Evolutionary conservation across 2,797 vertebrate genomes (phyloP), one percentile per base, ranked within the genome.

Genomic region (Heteromormyrus szaboi): DNA sequence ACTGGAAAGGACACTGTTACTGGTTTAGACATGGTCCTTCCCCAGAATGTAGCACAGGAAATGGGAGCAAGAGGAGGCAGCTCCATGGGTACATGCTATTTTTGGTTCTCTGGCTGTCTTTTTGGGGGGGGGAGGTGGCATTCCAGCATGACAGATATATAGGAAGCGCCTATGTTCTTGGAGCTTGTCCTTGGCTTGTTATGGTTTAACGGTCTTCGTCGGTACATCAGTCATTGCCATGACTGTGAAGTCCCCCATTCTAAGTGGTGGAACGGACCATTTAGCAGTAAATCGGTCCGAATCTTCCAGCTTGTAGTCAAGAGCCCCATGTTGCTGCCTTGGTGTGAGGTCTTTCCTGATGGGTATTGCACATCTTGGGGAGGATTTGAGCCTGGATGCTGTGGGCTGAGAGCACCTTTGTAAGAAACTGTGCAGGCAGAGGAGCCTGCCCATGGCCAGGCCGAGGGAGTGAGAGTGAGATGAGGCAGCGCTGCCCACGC

Each of bases 1-100:
- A 87, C 37, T 44, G 37, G 86, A 48, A 65, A 87, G 33, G 33
- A 33, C 37, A 29, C 17, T 9, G 37, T 44, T 87, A 9, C 86
- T 68, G 54, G 86, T 87, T 48, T 87, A 48, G 54, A 68, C 86
- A 87, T 87, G 54, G 54, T 87, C 53, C 59, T 87, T 62, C 19
- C 86, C 56, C 59, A 87, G 86, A 65, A 87, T 87, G 44, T 87
- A 68, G 54, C 59, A 87, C 86, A 87, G 86, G 59, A 87, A 87
- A 87, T 87, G 86, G 86, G 86, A 87, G 86, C 86, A 87, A 62
- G 56, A 56, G 59, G 86, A 68, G 86, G 86, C 86, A 46, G 33
- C 59, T 46, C 86, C 17, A 46, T 65, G 59, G 86, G 37, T 68
- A 41, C 41, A 41, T 41, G 54, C 86, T 87, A 87, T 87, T 88